A percentile compares a stretch with the other conserved stretches of the same genome.
Evolutionary conservation across 2,888 invertebrate genomes (phyloP).

Genomic region (Tortrix viridana): DNA sequence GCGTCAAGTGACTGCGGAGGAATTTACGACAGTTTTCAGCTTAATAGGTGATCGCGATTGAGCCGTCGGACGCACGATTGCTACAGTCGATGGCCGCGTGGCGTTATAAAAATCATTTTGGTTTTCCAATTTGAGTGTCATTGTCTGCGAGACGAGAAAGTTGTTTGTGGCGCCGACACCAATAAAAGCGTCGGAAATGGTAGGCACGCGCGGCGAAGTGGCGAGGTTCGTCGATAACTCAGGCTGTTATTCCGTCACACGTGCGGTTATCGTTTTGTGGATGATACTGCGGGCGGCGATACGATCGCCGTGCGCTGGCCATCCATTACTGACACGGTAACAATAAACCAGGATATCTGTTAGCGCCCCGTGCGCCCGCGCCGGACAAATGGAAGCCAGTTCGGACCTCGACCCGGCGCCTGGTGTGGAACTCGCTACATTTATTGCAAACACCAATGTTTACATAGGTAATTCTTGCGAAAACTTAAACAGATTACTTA

Average conservation of each 20-base stretch:
- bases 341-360: conserved; percentile 75
- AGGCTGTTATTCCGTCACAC: conserved; percentile 61
- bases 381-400: conserved; percentile 68
- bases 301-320: conserved; percentile 62
- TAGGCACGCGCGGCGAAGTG: conserved; percentile 58
- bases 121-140: conserved; percentile 79
- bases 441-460: conserved; percentile 6
- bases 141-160: conserved; percentile 81
- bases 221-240: conserved; percentile 60
- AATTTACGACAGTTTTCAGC: conserved; percentile 74
- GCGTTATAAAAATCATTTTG: conserved; percentile 76
- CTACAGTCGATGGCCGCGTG: conserved; percentile 50
- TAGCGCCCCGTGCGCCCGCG: conserved; percentile 56
- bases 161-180: conserved; percentile 79
- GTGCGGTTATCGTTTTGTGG: conserved; percentile 62
- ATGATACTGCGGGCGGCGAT: conserved; percentile 63
- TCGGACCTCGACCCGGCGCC: conserved; percentile 62
- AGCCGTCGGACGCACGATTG: conserved; percentile 60
- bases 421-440: conserved; percentile 19
- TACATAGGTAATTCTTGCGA: not conserved
- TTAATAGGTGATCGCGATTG: conserved; percentile 67
- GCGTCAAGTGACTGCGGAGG: conserved; percentile 77
- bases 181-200: conserved; percentile 72
- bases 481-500: no score
- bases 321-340: conserved; percentile 77